A percentile compares a stretch with the other conserved stretches of the same genome.
Evolutionary conservation across 2,797 vertebrate genomes (phyloP).

Genomic region (Pempheris klunzingeri): DNA sequence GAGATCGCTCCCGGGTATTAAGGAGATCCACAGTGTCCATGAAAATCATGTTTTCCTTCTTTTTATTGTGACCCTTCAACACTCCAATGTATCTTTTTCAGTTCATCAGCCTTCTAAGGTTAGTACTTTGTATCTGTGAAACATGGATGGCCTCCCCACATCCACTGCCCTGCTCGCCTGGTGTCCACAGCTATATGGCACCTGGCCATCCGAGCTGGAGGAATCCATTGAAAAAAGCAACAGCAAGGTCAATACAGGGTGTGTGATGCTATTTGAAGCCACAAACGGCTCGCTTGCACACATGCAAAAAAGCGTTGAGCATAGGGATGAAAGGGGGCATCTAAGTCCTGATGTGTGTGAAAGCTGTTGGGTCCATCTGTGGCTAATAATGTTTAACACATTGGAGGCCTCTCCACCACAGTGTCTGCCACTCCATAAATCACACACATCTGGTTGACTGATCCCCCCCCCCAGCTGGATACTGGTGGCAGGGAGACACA

Average conservation of each 20-base stretch:
- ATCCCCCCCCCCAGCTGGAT: slow-evolving; percentile 55
- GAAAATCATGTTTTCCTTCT: slow-evolving; percentile 23
- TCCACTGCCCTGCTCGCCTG: neutral
- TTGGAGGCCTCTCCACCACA: slow-evolving; percentile 69
- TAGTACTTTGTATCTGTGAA: slow-evolving; percentile 21
- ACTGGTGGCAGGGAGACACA: slow-evolving; percentile 50
- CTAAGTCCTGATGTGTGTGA: slow-evolving; percentile 54
- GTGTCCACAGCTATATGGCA: slow-evolving; percentile 43
- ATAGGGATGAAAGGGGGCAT: slow-evolving; percentile 48
- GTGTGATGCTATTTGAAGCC: slow-evolving; percentile 40
- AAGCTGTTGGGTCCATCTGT: slow-evolving; percentile 70
- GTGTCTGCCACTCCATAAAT: slow-evolving; percentile 81
- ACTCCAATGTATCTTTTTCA: slow-evolving; percentile 25
- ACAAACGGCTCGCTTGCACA: slow-evolving; percentile 6
- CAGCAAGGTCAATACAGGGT: slow-evolving; percentile 52
- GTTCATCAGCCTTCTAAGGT: slow-evolving; percentile 28
- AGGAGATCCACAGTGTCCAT: slow-evolving; percentile 15
- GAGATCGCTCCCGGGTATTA: slow-evolving; percentile 25
- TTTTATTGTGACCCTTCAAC: slow-evolving; percentile 15
- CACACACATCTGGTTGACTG: slow-evolving; percentile 78
- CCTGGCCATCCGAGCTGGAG: neutral
- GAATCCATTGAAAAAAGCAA: slow-evolving; percentile 26
- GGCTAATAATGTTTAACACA: slow-evolving; percentile 79
- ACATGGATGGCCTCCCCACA: neutral
- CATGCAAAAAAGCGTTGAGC: neutral